Conservation (phyloP, 1,140 invertebrate genomes). For the Philotrypesis tridentata region DNA sequence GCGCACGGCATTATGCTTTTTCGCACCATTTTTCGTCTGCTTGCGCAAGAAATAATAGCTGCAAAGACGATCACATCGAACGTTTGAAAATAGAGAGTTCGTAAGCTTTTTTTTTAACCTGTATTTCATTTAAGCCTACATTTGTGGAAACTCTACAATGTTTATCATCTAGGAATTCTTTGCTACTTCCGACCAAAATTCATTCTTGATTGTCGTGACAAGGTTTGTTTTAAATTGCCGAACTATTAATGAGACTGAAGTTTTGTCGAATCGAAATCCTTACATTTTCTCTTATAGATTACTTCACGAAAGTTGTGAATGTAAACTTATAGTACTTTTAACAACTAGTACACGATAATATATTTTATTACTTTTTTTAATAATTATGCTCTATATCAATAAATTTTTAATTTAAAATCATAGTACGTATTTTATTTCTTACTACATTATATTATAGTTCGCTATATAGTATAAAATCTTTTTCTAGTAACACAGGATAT, state of each 20-base stretch:
- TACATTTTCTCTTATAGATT: not conserved
- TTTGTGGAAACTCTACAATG: not conserved
- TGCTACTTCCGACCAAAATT: slow-evolving; percentile 39
- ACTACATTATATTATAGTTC: not conserved
- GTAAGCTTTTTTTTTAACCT: slow-evolving; percentile 23
- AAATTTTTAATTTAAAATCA: not conserved
- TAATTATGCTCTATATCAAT: not conserved
- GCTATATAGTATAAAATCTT: not conserved
- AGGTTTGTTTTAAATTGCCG: slow-evolving; percentile 22
- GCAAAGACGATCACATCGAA: slow-evolving; percentile 22
- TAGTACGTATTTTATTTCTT: too few relatives aligned
- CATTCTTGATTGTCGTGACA: slow-evolving; percentile 46
- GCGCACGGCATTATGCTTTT: slow-evolving; percentile 44
- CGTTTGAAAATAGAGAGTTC: slow-evolving; percentile 31
- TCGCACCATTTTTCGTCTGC: not conserved
- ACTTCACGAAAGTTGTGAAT: not conserved
- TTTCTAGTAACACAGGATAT: not conserved
- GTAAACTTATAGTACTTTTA: not conserved
- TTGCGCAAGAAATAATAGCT: not conserved
- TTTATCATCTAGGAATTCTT: slow-evolving; percentile 14
- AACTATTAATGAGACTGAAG: not conserved
- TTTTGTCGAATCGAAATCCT: slow-evolving; percentile 22
- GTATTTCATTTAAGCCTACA: slow-evolving; percentile 5
- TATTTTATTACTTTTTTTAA: not conserved
- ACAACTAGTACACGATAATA: not conserved